Percentiles rank a stretch among this genome's conserved stretches.
Conservation (phyloP, 23 tunicate genomes). For the Ascidia mentula region DNA sequence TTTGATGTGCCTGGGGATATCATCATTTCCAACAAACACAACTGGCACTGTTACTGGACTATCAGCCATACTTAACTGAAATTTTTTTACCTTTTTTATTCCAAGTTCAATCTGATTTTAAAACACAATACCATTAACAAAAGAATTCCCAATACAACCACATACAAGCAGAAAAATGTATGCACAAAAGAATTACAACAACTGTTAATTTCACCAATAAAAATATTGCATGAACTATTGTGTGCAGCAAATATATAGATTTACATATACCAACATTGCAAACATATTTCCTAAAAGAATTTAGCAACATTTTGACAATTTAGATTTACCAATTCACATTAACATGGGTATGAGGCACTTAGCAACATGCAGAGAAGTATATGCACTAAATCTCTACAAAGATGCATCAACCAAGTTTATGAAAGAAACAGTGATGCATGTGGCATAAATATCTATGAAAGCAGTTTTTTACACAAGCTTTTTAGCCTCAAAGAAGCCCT, state of each 20-base stretch:
- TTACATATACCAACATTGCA: too few species aligned
- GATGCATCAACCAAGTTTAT: background rate
- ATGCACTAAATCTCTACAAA: background rate
- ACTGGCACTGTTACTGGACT: constrained; percentile 29
- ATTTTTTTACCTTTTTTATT: constrained; percentile 15
- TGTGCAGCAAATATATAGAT: too few species aligned
- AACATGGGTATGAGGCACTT: too few species aligned
- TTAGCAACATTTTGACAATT: too few species aligned
- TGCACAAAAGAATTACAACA: background rate
- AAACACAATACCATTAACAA: constrained; percentile 5
- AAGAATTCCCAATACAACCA: background rate
- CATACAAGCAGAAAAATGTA: background rate
- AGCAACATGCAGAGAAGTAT: too few species aligned
- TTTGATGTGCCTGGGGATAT: constrained; percentile 48
- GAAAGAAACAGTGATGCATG: background rate
- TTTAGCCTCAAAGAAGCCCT: constrained; percentile 96
- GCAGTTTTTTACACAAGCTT: constrained; percentile 70
- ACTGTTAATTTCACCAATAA: background rate
- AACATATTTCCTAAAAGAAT: too few species aligned
- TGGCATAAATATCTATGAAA: background rate
- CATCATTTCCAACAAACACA: constrained; percentile 39
- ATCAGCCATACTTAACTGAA: background rate
- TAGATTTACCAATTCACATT: too few species aligned
- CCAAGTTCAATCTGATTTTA: constrained; percentile 6
- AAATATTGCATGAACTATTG: background rate